A percentile compares a stretch with the other conserved stretches of the same genome.
These are phyloP conservation scores for Eulemur coronatus DNA, from an alignment of 2,797 vertebrate genomes.

Conservation along the genomic window DNA sequence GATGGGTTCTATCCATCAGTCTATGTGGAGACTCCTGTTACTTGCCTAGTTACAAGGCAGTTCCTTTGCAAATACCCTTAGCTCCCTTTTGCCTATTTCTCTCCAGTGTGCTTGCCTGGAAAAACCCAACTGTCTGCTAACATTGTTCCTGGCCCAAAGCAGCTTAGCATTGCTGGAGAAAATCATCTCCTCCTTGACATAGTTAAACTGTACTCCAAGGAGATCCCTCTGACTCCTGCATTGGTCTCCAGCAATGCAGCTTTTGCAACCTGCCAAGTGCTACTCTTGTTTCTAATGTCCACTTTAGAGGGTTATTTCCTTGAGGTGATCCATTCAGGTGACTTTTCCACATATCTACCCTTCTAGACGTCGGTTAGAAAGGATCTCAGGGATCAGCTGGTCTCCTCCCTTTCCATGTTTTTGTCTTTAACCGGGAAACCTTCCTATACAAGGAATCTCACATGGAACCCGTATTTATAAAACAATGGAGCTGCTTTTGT, in stretches of 20 bases:
- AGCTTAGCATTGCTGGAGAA: not conserved
- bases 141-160: not conserved
- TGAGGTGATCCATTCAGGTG: not conserved
- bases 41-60: not conserved
- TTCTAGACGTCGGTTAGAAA: not conserved
- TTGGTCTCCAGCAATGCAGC: fast-evolving
- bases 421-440: not conserved
- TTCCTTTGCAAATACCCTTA: not conserved
- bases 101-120: not conserved
- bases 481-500: not conserved
- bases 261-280: fast-evolving
- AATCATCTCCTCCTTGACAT: not conserved
- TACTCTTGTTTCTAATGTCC: not conserved
- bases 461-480: not conserved
- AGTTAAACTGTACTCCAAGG: not conserved
- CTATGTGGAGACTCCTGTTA: not conserved
- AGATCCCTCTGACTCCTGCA: not conserved
- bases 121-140: not conserved
- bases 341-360: not conserved
- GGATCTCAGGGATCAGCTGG: not conserved
- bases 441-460: not conserved
- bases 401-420: not conserved
- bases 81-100: not conserved
- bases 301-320: not conserved
- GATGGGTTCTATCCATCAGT: not conserved